Conservation (phyloP, 2,113 vertebrate species). For the Sander vitreus region DNA sequence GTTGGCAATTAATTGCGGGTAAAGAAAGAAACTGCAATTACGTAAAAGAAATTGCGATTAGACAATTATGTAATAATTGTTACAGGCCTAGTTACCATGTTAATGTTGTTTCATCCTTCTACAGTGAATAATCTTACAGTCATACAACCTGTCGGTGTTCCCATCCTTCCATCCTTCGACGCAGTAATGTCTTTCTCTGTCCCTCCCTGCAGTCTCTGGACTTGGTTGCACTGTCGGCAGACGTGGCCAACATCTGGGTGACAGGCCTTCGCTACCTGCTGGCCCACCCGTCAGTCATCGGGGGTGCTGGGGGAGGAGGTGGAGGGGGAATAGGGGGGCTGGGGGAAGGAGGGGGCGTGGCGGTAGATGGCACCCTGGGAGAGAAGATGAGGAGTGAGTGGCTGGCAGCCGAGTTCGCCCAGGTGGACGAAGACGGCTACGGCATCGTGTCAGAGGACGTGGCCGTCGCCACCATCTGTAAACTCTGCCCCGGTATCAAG, state of each 20-base stretch:
- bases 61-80: too few species aligned
- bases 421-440: conserved; percentile 92
- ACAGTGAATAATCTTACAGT: not conserved
- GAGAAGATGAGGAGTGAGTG: conserved; percentile 90
- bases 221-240: conserved; percentile 93
- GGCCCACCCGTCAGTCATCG: conserved; percentile 90
- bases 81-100: too few species aligned
- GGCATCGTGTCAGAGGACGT: conserved; percentile 94
- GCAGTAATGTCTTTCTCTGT: not conserved
- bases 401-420: conserved; percentile 90
- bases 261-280: conserved; percentile 95
- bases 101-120: not conserved
- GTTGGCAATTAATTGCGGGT: too few species aligned
- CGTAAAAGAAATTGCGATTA: too few species aligned
- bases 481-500: conserved; percentile 93
- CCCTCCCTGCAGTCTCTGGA: conserved; percentile 89
- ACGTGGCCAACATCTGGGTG: conserved; percentile 99
- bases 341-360: conserved; percentile 85
- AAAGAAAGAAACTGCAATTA: too few species aligned
- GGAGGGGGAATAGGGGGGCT: conserved; percentile 67
- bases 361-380: conserved; percentile 87
- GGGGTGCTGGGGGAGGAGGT: conserved; percentile 84
- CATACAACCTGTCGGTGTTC: not conserved
- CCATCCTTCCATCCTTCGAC: not conserved
- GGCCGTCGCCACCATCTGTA: conserved; percentile 92